phyloP scores from a whole-genome alignment of 2,888 invertebrate genomes.

The Xestia sexstrigata region DNA sequence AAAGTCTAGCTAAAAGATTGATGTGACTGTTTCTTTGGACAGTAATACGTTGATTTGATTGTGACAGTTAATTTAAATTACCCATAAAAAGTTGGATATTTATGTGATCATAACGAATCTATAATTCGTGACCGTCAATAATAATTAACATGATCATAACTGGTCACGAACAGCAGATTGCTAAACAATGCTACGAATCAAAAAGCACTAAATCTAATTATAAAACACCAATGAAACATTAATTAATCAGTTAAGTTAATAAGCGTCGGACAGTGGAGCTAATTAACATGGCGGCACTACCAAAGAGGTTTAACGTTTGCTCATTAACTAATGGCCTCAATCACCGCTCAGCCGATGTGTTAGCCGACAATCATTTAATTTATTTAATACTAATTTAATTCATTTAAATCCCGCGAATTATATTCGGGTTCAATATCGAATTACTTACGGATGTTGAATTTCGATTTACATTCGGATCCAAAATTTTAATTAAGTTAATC shows the following conservation, averaged over 20 bases:
- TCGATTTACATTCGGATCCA: constrained; percentile 47
- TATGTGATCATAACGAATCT: background rate
- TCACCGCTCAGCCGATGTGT: constrained; percentile 46
- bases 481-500: constrained; percentile 62
- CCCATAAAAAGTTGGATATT: background rate
- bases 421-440: constrained; percentile 50
- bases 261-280: constrained; percentile 32
- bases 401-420: constrained; percentile 47
- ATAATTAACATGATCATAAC: constrained; percentile 17
- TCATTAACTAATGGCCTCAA: constrained; percentile 59
- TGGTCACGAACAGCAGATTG: constrained; percentile 9
- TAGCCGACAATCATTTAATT: constrained; percentile 47
- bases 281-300: constrained; percentile 55
- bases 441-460: constrained; percentile 58
- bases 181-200: constrained; percentile 1
- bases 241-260: constrained; percentile 36
- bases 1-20: background rate
- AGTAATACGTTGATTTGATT: background rate
- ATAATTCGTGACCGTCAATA: background rate
- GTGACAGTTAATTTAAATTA: background rate
- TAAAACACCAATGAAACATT: constrained; percentile 29
- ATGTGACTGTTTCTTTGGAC: background rate
- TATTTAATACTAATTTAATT: constrained; percentile 50
- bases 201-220: constrained; percentile 32
- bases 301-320: constrained; percentile 63